Evolutionary conservation across 1,140 invertebrate genomes (phyloP).

Genomic region (Artemia franciscana): DNA sequence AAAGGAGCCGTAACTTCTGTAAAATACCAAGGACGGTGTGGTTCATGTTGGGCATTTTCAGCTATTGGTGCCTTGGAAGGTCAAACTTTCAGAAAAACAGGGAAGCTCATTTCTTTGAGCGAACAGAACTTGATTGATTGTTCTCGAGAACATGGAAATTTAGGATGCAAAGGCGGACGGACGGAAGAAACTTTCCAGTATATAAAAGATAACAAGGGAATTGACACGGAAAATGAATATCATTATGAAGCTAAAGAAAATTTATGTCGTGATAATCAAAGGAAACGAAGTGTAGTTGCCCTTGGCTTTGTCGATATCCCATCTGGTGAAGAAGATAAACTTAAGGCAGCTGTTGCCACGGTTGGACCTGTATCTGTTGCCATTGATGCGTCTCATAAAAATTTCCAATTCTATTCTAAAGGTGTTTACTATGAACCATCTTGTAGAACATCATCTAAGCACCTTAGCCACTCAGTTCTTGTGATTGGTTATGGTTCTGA

Average conservation of each 20-base stretch:
- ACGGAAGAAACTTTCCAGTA: constrained; percentile 84
- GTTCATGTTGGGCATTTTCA: constrained; percentile 86
- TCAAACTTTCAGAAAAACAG: constrained; percentile 66
- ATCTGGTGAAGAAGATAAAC: constrained; percentile 35
- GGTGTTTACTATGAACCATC: constrained; percentile 42
- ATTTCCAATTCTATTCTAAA: constrained; percentile 51
- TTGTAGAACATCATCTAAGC: constrained; percentile 37
- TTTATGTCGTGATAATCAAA: constrained; percentile 39
- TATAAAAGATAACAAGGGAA: constrained; percentile 58
- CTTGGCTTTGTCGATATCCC: constrained; percentile 59
- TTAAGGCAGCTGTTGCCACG: constrained; percentile 55
- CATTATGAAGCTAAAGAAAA: constrained; percentile 50
- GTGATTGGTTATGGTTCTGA: constrained; percentile 56
- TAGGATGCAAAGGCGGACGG: constrained; percentile 85
- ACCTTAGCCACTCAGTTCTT: constrained; percentile 69
- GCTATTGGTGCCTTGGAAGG: too few species aligned
- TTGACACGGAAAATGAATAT: constrained; percentile 82
- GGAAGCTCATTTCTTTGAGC: constrained; percentile 62
- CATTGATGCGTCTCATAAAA: constrained; percentile 63
- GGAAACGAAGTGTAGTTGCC: constrained; percentile 50
- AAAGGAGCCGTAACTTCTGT: constrained; percentile 67
- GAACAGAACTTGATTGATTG: constrained; percentile 97
- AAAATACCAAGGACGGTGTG: constrained; percentile 83
- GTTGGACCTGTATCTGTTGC: constrained; percentile 66
- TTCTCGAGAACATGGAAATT: constrained; percentile 63